Evolutionary conservation across 2,888 invertebrate species (phyloP).

Genomic region (Dynastes hyllus): DNA sequence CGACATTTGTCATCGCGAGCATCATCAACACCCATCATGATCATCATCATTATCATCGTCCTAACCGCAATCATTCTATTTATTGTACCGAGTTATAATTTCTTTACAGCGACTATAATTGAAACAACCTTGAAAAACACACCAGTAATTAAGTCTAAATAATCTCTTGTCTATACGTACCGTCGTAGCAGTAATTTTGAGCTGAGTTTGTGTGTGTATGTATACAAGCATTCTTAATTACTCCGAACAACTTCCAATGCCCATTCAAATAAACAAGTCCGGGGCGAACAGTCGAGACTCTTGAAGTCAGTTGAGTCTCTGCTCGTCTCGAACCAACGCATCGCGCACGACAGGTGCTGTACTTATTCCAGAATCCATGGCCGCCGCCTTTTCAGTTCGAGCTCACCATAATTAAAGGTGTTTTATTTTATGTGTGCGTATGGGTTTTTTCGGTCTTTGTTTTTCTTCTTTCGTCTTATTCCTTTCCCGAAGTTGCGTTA

Average conservation of each 20-base stretch:
- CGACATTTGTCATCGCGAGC: neutral
- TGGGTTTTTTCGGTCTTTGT: neutral
- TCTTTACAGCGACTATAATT: slow-evolving; percentile 4
- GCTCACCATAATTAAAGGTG: slow-evolving; percentile 24
- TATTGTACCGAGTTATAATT: neutral
- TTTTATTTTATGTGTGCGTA: slow-evolving; percentile 17
- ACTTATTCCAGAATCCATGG: slow-evolving; percentile 11
- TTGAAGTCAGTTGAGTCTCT: neutral
- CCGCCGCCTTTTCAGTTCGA: slow-evolving; percentile 28
- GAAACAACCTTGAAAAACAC: slow-evolving; percentile 16
- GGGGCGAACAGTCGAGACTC: neutral
- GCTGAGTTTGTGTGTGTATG: neutral
- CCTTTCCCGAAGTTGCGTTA: neutral
- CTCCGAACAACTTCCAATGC: slow-evolving; percentile 23
- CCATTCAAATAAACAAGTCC: slow-evolving; percentile 23
- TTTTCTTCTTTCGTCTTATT: neutral
- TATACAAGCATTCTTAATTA: slow-evolving; percentile 9
- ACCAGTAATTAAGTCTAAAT: slow-evolving; percentile 27
- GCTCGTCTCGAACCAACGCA: neutral
- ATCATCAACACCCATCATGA: neutral
- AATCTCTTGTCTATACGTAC: slow-evolving; percentile 4
- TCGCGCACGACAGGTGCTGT: slow-evolving; percentile 19
- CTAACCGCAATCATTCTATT: slow-evolving; percentile 3
- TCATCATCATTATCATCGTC: neutral
- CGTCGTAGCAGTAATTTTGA: neutral